Conservation (phyloP, 2,113 vertebrate species). For the Halichoeres trimaculatus region DNA sequence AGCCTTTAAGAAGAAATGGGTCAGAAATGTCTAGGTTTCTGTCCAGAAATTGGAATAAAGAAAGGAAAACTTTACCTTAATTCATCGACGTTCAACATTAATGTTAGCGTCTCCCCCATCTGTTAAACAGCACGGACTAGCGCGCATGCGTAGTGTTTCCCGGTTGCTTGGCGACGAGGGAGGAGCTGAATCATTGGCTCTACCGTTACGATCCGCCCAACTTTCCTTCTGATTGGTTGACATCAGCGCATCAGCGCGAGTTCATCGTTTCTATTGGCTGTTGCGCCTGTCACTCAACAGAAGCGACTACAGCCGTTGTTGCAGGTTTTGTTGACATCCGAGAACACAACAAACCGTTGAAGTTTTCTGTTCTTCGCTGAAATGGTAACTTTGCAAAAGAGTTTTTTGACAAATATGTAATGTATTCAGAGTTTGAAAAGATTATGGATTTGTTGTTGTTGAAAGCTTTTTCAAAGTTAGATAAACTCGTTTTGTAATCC, state of each 20-base stretch:
- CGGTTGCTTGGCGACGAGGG: slow-evolving; percentile 76
- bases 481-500: not conserved
- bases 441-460: not conserved
- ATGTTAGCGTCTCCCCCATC: no score
- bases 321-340: slow-evolving; percentile 59
- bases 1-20: no score
- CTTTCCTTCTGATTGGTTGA: slow-evolving; percentile 41
- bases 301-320: slow-evolving; percentile 11
- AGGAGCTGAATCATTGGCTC: slow-evolving; percentile 38
- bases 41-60: no score
- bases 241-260: rapidly evolving
- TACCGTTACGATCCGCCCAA: slow-evolving; percentile 17
- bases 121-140: not conserved
- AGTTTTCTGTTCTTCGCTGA: not conserved
- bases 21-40: no score
- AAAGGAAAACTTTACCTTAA: slow-evolving; percentile 35
- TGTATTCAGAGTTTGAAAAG: not conserved
- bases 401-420: rapidly evolving
- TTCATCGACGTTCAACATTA: not conserved
- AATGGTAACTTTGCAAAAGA: slow-evolving; percentile 57
- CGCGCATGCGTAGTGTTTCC: slow-evolving; percentile 60
- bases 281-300: slow-evolving; percentile 6
- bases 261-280: slow-evolving; percentile 52
- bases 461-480: not conserved
- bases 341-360: not conserved